Evolutionary conservation across 2,113 vertebrate genomes (phyloP), one percentile per base, ranked within the genome.

Genomic region (Oryzias celebensis): DNA sequence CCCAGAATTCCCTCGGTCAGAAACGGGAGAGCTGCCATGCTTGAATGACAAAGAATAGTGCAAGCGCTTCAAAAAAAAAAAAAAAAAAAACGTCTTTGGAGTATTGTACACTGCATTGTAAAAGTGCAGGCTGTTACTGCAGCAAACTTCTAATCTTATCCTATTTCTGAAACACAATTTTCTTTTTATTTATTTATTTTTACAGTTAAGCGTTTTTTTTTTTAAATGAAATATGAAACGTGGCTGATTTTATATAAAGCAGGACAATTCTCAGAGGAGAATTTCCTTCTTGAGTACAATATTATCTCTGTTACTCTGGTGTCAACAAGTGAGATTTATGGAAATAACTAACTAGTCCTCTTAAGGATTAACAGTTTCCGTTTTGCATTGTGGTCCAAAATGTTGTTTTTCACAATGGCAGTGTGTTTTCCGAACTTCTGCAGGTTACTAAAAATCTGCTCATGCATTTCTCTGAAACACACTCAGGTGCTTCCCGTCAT

Each of bases 401-500:
- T 3, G 36, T 36, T 28, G 26, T 28, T 28, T 28, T 36, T 12
- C 36, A 12, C 36, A 3, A 36, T 10, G 3, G 36, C 36, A 36
- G 36, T 10, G 31, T 36, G 31, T 36, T 10, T 36, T 13, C 31
- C 4, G 26, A 5, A 5, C 26, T 28, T 28, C 26, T 5, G 26
- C 26, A 28, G 26, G 26, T 28, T 28, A 36, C 2, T 10, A 36
- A 12, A 12, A 36, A 36, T 36, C 36, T 36, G 7, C 36, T 36
- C 36, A 12, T 13, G 8, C 36, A 12, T 36, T 36, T 36, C 47
- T 12, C 47, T n/a, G 45, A n/a, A 7, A 57, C 36, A 51, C 45
- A 57, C 26, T 24, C 47, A n/a, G 23, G 17, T 14, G n/a, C 7
- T 20, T 16, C 4, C 23, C 57, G 62, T 76, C 53, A 52, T 82